Percentiles rank a stretch among this genome's conserved stretches.
phyloP scores from a whole-genome alignment of 2,888 invertebrate species.

The Cremastobaeus sp. region DNA sequence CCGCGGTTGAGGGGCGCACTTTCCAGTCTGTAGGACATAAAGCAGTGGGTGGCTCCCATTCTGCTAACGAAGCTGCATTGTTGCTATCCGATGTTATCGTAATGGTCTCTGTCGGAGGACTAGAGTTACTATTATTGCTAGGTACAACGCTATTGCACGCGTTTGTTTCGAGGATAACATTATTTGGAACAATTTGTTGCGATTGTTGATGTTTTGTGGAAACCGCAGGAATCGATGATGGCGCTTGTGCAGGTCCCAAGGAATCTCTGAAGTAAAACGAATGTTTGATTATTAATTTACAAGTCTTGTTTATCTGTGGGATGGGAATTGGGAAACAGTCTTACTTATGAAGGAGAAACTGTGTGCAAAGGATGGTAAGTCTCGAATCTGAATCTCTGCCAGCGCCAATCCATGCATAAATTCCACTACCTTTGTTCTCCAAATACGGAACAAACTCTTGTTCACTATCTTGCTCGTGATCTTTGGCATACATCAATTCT shows the following conservation, averaged over 20 bases:
- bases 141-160: constrained; percentile 47
- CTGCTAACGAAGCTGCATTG: constrained; percentile 67
- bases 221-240: constrained; percentile 49
- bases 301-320: too few species aligned
- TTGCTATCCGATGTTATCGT: constrained; percentile 66
- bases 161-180: constrained; percentile 27
- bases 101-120: constrained; percentile 70
- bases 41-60: constrained; percentile 79
- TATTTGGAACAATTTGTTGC: constrained; percentile 60
- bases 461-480: constrained; percentile 70
- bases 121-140: constrained; percentile 64
- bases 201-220: constrained; percentile 61
- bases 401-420: constrained; percentile 96
- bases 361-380: constrained; percentile 86
- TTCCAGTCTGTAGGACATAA: constrained; percentile 90
- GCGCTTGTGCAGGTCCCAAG: constrained; percentile 67
- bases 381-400: constrained; percentile 92
- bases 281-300: too few species aligned
- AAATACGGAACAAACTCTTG: constrained; percentile 76
- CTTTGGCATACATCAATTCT: constrained; percentile 72
- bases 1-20: constrained; percentile 86
- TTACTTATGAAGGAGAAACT: constrained; percentile 85
- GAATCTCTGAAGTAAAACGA: constrained; percentile 73
- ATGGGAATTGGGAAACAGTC: too few species aligned
- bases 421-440: constrained; percentile 77